Percentiles rank a stretch among this genome's conserved stretches.
These are phyloP conservation scores for Tigriopus californicus DNA, from an alignment of 2,888 invertebrate species.

Conservation along the genomic window DNA sequence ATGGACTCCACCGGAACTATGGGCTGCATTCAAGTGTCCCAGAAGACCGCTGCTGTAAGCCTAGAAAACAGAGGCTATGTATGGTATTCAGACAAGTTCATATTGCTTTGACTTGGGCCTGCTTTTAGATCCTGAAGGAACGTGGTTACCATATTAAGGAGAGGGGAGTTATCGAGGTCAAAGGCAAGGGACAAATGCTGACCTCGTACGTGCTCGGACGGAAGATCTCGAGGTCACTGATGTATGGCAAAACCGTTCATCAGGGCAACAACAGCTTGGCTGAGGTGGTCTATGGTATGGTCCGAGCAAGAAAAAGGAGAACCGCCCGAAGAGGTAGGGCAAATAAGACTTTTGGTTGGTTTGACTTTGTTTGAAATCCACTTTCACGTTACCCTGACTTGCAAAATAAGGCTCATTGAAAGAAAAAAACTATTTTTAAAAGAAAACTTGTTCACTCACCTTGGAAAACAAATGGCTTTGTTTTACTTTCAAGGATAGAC, in stretches of 20 bases:
- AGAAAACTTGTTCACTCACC: too few species aligned
- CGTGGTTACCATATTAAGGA: conserved; percentile 51
- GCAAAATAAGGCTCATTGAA: too few species aligned
- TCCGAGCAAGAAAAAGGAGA: conserved; percentile 57
- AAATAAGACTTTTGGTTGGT: too few species aligned
- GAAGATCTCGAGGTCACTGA: conserved; percentile 14
- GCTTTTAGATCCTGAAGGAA: conserved; percentile 46
- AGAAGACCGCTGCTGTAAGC: conserved; percentile 42
- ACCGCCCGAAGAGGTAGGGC: conserved; percentile 24
- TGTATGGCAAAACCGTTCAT: not conserved
- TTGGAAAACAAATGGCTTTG: too few species aligned
- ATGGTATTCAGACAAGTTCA: not conserved
- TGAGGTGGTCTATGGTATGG: conserved; percentile 70
- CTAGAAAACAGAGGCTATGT: not conserved
- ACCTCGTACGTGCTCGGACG: conserved; percentile 71
- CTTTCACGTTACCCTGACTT: too few species aligned
- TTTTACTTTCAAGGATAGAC: too few species aligned
- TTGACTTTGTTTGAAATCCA: too few species aligned
- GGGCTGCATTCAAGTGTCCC: conserved; percentile 74
- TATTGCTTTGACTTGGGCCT: conserved; percentile 11
- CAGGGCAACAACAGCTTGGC: conserved; percentile 46
- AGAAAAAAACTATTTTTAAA: too few species aligned
- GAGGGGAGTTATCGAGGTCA: conserved; percentile 72
- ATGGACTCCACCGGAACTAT: conserved; percentile 86
- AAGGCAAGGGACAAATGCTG: conserved; percentile 88